A percentile compares a stretch with the other conserved stretches of the same genome.
Evolutionary conservation across 2,797 vertebrate species (phyloP).

Genomic region (Meda fulgida): DNA sequence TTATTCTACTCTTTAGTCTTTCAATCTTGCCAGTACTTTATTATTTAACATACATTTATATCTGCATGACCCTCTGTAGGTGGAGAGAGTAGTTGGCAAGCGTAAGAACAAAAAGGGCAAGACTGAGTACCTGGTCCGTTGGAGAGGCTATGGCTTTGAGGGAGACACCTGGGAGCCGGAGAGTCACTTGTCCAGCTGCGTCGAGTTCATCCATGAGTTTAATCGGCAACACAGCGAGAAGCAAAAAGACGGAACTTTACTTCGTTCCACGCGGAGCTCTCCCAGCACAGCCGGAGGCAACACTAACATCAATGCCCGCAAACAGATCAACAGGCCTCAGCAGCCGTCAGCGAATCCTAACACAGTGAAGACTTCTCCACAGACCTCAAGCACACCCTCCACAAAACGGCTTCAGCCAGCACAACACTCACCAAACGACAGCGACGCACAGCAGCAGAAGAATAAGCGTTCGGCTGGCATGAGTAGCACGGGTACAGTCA

Average conservation of each 20-base stretch:
- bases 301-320: conserved; percentile 79
- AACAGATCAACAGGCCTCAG: conserved; percentile 81
- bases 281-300: conserved; percentile 79
- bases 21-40: background rate
- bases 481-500: conserved; percentile 39
- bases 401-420: conserved; percentile 39
- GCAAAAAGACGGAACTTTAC: conserved; percentile 77
- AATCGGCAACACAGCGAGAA: conserved; percentile 83
- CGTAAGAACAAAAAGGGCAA: conserved; percentile 92
- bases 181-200: conserved; percentile 90
- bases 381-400: conserved; percentile 15
- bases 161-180: conserved; percentile 97
- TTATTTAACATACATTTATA: background rate
- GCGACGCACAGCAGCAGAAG: conserved; percentile 72
- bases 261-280: conserved; percentile 87
- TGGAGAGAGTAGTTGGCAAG: conserved; percentile 92
- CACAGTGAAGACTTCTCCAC: conserved; percentile 15
- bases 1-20: background rate
- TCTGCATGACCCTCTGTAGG: conserved; percentile 73
- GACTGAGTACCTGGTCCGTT: conserved; percentile 92
- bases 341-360: background rate
- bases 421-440: conserved; percentile 58
- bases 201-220: conserved; percentile 92
- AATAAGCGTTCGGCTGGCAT: conserved; percentile 71
- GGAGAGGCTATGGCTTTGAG: conserved; percentile 91